Conservation (phyloP, 2,797 vertebrate genomes). For the Morus bassanus region DNA sequence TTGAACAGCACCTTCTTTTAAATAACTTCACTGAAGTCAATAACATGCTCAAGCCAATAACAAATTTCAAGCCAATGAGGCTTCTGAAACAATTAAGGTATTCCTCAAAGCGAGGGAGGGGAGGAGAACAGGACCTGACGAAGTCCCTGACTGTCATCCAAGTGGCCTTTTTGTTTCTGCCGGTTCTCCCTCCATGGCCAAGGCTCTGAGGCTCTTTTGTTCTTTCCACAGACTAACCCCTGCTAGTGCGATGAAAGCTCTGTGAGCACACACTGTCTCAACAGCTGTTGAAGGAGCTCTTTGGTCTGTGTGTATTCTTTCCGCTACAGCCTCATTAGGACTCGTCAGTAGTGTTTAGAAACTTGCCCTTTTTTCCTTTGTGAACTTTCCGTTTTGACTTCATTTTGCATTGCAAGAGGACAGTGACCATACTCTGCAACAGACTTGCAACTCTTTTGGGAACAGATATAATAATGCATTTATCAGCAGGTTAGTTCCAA, state of each 20-base stretch:
- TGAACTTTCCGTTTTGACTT: not conserved
- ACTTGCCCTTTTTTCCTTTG: not conserved
- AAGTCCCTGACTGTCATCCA: not conserved
- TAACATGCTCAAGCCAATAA: not conserved
- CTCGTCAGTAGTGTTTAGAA: not conserved
- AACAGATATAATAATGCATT: not conserved
- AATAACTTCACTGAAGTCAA: not conserved
- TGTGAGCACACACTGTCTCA: conserved; percentile 60
- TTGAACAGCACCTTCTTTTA: not conserved
- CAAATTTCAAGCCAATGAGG: not conserved
- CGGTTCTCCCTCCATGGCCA: not conserved
- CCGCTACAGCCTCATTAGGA: conserved; percentile 3
- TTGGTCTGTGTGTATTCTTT: conserved; percentile 44
- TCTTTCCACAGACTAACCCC: conserved; percentile 49
- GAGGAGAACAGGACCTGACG: not conserved
- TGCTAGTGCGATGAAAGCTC: conserved; percentile 43
- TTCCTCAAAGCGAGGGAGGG: not conserved
- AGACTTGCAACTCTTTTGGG: not conserved
- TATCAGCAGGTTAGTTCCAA: not conserved
- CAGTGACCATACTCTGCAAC: not conserved
- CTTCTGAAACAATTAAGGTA: conserved; percentile 23
- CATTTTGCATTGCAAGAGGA: not conserved
- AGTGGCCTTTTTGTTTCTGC: conserved; percentile 32
- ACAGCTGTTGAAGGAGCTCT: conserved; percentile 59
- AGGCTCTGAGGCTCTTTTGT: conserved; percentile 71